Base-by-base conservation (phyloP, 2,113 vertebrate genomes). In the Petroica traversi region DNA sequence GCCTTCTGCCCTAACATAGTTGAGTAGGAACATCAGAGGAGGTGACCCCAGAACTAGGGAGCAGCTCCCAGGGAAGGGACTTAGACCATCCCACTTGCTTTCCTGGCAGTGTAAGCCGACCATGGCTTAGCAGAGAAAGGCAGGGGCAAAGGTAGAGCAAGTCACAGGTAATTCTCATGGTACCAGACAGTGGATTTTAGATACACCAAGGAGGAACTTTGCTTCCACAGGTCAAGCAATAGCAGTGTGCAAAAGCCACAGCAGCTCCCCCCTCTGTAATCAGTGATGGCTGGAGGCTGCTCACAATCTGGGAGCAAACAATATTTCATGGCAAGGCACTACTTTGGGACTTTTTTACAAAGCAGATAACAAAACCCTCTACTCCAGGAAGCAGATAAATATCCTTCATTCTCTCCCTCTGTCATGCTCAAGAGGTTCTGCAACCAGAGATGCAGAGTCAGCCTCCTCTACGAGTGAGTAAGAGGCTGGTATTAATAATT, bases 211-310 rank as follows among this genome's bases (percentile, higher is more conserved):
- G 16, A 68, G 73, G 22, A 89, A 51, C n/a, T 90, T 54, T 75
- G 38, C 23, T 34, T 49, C 68, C 59, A 19, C 22, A 36, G 38
- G 20, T 40, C 54, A 63, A 68, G 62, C 16, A 48, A 48, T 1
- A 29, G n/a, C 41, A 38, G 31, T 0, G 0, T 11, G 31, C 18
- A 52, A 33, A 75, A 69, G n/a, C 80, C 62, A 52, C 0, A 0
- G 51, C 51, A 51, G 36, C 18, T 48, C 57, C 41, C 29, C 62
- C 58, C 62, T 79, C 54, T 57, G 62, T 40, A 75, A 49, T 17
- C 62, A 72, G 25, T 5, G 8, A 14, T 19, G 66, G 14, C 43
- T 59, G 71, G 38, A 51, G 28, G 40, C 33, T 3, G 1, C 58
- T 18, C 54, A 16, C 11, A 61, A 41, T 3, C 40, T 16, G 8